Conservation (phyloP, 1,140 invertebrate species). For the Whitmania pigra region DNA sequence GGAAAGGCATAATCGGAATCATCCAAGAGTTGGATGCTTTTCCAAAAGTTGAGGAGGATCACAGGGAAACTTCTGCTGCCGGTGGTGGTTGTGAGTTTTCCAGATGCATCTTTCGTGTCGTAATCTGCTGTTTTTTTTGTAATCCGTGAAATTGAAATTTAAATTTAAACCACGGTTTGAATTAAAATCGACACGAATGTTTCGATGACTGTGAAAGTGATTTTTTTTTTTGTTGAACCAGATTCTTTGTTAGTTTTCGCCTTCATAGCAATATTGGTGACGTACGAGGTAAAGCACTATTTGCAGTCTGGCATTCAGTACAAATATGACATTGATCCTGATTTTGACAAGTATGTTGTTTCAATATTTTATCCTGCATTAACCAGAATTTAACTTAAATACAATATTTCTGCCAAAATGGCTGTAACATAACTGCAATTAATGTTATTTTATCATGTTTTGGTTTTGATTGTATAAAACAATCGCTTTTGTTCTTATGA, state of each 20-base stretch:
- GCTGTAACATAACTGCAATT: too few species aligned
- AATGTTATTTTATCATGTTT: too few species aligned
- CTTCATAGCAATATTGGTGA: constrained; percentile 64
- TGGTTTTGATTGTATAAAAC: too few species aligned
- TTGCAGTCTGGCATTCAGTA: constrained; percentile 66
- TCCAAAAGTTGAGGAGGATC: constrained; percentile 72
- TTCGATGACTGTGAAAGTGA: too few species aligned
- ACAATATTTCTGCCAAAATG: too few species aligned
- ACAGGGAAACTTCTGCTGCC: constrained; percentile 63
- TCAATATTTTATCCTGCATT: not conserved
- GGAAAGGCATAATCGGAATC: constrained; percentile 47
- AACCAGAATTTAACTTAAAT: too few species aligned
- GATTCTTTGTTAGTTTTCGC: constrained; percentile 68
- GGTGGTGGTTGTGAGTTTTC: constrained; percentile 60
- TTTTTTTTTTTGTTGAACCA: constrained; percentile 35
- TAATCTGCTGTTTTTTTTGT: not conserved
- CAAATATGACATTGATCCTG: constrained; percentile 76
- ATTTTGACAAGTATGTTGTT: constrained; percentile 51
- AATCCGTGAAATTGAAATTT: not conserved
- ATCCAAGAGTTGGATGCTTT: constrained; percentile 78
- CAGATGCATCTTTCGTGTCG: constrained; percentile 1
- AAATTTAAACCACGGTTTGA: too few species aligned
- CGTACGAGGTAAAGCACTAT: constrained; percentile 72
- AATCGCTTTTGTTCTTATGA: too few species aligned
- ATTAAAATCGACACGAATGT: too few species aligned